Evolutionary conservation across 2,888 invertebrate genomes (phyloP).

Genomic region (Drosophila fungiperda): DNA sequence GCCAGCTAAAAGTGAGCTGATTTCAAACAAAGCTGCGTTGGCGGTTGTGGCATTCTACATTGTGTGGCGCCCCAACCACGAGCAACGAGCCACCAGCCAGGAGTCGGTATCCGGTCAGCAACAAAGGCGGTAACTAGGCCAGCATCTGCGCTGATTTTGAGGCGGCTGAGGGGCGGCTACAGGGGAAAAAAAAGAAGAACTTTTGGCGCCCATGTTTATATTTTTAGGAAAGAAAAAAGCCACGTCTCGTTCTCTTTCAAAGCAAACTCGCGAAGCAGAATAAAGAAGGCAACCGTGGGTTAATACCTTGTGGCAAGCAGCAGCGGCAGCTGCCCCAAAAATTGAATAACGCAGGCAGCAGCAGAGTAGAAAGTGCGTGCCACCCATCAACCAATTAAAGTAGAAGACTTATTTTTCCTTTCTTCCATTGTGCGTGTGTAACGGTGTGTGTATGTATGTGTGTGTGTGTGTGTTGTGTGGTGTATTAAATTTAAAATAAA

Average conservation of each 20-base stretch:
- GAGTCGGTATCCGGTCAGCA: conserved; percentile 60
- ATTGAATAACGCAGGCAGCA: background rate
- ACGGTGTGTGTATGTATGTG: conserved; percentile 1
- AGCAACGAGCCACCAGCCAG: conserved; percentile 1
- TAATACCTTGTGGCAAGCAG: conserved; percentile 31
- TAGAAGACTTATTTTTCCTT: conserved; percentile 25
- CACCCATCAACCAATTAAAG: conserved; percentile 68
- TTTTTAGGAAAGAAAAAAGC: conserved; percentile 42
- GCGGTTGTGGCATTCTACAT: conserved; percentile 61
- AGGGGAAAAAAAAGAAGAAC: conserved; percentile 22
- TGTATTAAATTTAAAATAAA: conserved; percentile 77
- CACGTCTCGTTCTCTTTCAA: conserved; percentile 62
- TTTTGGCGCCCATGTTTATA: conserved; percentile 68
- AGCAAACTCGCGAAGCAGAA: conserved; percentile 3
- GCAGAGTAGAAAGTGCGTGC: conserved; percentile 24
- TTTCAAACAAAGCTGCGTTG: conserved; percentile 69
- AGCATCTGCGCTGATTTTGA: conserved; percentile 69
- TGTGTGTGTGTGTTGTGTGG: conserved; percentile 31
- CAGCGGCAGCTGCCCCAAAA: background rate
- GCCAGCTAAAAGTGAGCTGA: conserved; percentile 73
- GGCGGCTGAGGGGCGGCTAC: background rate
- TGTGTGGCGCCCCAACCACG: conserved; percentile 38
- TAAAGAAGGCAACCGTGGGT: conserved; percentile 21
- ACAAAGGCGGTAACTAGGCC: conserved; percentile 75
- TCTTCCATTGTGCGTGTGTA: conserved; percentile 32